These are phyloP conservation scores for Enteromius thamalakanensis DNA, from an alignment of 2,797 vertebrate species.

Conservation along the genomic window DNA sequence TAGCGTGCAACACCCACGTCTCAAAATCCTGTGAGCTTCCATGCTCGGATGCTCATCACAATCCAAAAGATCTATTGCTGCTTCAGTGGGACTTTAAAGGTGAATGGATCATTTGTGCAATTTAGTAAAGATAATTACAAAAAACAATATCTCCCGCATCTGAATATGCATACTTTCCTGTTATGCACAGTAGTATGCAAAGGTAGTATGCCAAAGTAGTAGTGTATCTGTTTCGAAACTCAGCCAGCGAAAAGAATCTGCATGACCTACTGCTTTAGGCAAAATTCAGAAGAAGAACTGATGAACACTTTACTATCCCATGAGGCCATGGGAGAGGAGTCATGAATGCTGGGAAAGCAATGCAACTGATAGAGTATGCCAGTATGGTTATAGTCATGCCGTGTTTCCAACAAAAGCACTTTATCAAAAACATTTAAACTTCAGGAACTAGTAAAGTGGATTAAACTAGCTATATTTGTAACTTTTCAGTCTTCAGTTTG, in stretches of 20 bases:
- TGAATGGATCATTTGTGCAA: neutral
- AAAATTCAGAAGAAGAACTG: neutral
- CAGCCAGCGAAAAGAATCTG: neutral
- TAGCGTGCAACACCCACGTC: neutral
- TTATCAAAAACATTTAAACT: too few species aligned
- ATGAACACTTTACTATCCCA: neutral
- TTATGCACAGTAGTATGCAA: neutral
- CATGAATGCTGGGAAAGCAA: neutral
- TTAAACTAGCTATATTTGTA: neutral
- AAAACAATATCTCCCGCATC: too few species aligned
- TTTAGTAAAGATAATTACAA: neutral
- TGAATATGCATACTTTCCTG: neutral
- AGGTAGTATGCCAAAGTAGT: neutral
- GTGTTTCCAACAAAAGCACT: too few species aligned
- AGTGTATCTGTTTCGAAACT: neutral
- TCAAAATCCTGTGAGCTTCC: neutral
- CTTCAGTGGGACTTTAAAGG: neutral
- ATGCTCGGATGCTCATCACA: neutral
- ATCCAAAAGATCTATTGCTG: neutral
- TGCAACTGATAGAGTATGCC: neutral
- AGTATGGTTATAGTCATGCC: too few species aligned
- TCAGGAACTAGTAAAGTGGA: neutral
- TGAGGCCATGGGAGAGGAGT: neutral
- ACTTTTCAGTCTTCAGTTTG: neutral
- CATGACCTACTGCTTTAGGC: neutral